Percentiles rank a stretch among this genome's conserved stretches.
phyloP scores from a whole-genome alignment of 1,140 invertebrate genomes.

The Ectropis grisescens region DNA sequence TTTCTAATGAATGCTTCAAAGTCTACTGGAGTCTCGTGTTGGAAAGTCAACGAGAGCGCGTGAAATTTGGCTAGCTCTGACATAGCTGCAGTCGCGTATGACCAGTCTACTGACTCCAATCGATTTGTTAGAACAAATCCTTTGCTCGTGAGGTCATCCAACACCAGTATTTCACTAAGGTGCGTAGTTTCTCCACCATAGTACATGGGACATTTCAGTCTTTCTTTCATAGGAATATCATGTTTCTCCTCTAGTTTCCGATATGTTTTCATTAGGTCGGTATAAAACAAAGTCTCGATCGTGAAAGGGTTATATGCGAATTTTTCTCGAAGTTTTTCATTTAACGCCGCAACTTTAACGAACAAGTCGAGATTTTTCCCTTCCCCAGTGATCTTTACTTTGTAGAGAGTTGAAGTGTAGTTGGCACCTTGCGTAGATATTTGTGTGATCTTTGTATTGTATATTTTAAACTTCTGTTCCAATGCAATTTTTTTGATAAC shows the following conservation, averaged over 20 bases:
- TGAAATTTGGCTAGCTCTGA: slow-evolving; percentile 21
- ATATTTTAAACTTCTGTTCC: no score
- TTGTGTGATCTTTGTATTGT: no score
- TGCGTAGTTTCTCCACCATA: slow-evolving; percentile 13
- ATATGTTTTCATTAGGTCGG: slow-evolving; percentile 9
- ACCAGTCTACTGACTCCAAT: slow-evolving; percentile 15
- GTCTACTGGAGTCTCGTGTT: no score
- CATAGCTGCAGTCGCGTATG: slow-evolving; percentile 12
- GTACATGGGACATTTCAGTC: slow-evolving; percentile 11
- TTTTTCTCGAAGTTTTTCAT: slow-evolving; percentile 10
- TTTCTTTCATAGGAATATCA: slow-evolving; percentile 9
- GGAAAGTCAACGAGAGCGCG: slow-evolving; percentile 17
- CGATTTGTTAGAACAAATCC: slow-evolving; percentile 16
- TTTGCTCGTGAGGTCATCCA: slow-evolving; percentile 16
- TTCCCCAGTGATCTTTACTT: no score
- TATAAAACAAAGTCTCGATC: slow-evolving; percentile 15
- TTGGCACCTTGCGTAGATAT: no score
- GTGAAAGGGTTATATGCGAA: slow-evolving; percentile 6
- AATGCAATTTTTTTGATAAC: no score
- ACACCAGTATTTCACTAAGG: slow-evolving; percentile 17
- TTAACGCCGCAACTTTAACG: slow-evolving; percentile 16
- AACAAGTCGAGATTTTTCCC: slow-evolving; percentile 13
- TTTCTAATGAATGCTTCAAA: no score
- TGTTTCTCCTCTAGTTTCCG: slow-evolving; percentile 13
- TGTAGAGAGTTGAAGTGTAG: no score